phyloP scores from a whole-genome alignment of 1,140 invertebrate species.

The Drosophila ambigua region DNA sequence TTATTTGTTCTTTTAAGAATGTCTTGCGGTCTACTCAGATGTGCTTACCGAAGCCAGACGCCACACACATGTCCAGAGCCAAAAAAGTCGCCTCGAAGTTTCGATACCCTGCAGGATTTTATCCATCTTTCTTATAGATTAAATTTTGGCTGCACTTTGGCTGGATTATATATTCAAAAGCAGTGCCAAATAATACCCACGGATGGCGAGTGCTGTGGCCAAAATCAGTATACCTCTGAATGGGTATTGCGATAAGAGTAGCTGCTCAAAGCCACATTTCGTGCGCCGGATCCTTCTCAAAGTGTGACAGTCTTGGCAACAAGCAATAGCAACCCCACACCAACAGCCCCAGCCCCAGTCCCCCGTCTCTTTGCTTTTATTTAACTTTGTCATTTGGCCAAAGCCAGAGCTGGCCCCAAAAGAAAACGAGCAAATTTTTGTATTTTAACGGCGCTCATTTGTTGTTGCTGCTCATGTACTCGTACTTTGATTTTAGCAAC shows the following conservation, averaged over 20 bases:
- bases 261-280: constrained; percentile 40
- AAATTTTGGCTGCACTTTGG: too few relatives aligned
- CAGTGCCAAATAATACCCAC: too few relatives aligned
- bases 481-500: constrained; percentile 62
- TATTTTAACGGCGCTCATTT: constrained; percentile 55
- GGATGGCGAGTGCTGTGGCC: too few relatives aligned
- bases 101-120: not conserved
- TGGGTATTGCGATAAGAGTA: constrained; percentile 7
- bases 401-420: constrained; percentile 16
- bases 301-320: constrained; percentile 53
- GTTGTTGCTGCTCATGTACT: constrained; percentile 53
- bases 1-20: constrained; percentile 70
- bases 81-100: not conserved
- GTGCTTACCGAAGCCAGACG: constrained; percentile 8
- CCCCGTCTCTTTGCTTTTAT: constrained; percentile 7
- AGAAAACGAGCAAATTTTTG: constrained; percentile 24
- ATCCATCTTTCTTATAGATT: not conserved
- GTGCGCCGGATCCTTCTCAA: constrained; percentile 55
- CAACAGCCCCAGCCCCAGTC: not conserved
- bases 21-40: constrained; percentile 57
- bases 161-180: too few relatives aligned
- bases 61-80: constrained; percentile 4
- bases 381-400: constrained; percentile 56
- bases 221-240: too few relatives aligned
- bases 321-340: constrained; percentile 9